phyloP scores from a whole-genome alignment of 1,140 invertebrate genomes.

The Diprion similis region DNA sequence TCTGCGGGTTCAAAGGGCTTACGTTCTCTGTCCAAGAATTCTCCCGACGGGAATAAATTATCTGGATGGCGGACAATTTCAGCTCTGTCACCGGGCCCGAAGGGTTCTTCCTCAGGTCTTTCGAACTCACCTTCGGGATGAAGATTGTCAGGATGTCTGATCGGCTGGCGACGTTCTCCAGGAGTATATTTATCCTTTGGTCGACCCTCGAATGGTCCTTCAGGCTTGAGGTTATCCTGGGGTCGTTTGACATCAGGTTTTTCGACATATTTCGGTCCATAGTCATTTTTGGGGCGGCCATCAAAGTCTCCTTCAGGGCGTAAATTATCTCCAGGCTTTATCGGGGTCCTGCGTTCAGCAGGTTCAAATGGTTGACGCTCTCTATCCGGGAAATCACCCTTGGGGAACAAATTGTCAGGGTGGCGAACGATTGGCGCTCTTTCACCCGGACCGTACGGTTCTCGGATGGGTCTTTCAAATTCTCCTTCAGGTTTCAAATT shows the following conservation, averaged over 20 bases:
- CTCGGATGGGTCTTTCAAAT: slow-evolving; percentile 44
- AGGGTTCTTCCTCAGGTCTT: slow-evolving; percentile 53
- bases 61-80: slow-evolving; percentile 55
- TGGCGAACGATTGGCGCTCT: slow-evolving; percentile 48
- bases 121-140: slow-evolving; percentile 70
- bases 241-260: slow-evolving; percentile 61
- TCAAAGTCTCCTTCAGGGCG: slow-evolving; percentile 61
- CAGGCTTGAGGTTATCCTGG: slow-evolving; percentile 64
- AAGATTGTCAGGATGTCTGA: slow-evolving; percentile 71
- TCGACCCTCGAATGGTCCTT: slow-evolving; percentile 50
- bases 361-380: slow-evolving; percentile 22
- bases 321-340: slow-evolving; percentile 60
- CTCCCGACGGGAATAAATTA: slow-evolving; percentile 67
- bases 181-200: slow-evolving; percentile 20
- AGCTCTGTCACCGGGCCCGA: slow-evolving; percentile 57
- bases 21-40: slow-evolving; percentile 58
- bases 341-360: slow-evolving; percentile 39
- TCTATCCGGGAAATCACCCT: slow-evolving; percentile 55
- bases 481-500: slow-evolving; percentile 58
- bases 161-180: slow-evolving; percentile 65
- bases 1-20: slow-evolving; percentile 34
- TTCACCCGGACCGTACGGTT: slow-evolving; percentile 45
- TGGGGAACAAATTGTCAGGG: slow-evolving; percentile 47
- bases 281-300: slow-evolving; percentile 37
- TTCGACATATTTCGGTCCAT: slow-evolving; percentile 61